Conservation (phyloP, 2,888 invertebrate genomes). For the Leptinotarsa tumamoca region DNA sequence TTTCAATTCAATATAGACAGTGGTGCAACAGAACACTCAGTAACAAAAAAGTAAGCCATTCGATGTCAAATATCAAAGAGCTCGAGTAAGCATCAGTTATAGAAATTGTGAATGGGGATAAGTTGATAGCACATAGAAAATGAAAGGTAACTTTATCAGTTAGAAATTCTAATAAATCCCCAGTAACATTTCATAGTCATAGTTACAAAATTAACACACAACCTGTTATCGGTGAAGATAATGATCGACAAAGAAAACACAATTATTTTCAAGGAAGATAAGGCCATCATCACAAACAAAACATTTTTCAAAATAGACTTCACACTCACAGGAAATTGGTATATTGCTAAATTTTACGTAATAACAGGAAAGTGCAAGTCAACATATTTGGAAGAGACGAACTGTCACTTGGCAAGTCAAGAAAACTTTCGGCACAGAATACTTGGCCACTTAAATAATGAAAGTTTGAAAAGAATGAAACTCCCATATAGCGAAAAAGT, state of each 20-base stretch:
- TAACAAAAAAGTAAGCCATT: too few species aligned
- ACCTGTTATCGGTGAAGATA: neutral
- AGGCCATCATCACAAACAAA: neutral
- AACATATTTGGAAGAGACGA: neutral
- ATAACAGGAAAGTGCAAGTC: neutral
- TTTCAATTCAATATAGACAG: too few species aligned
- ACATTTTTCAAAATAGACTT: neutral
- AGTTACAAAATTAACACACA: neutral
- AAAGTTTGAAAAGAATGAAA: conserved; percentile 6
- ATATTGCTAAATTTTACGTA: neutral
- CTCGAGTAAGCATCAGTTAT: too few species aligned
- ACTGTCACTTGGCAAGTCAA: neutral
- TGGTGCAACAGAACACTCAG: too few species aligned
- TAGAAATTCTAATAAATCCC: too few species aligned
- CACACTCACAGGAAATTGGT: neutral
- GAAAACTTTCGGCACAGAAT: neutral
- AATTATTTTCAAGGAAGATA: neutral
- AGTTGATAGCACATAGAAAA: too few species aligned
- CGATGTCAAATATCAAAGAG: too few species aligned
- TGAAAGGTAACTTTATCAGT: too few species aligned
- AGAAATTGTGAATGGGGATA: too few species aligned
- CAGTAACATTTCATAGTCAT: neutral
- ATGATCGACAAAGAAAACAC: neutral
- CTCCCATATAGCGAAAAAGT: neutral
- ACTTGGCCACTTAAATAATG: neutral